Percentiles rank a stretch among this genome's conserved stretches.
These are phyloP conservation scores for Zaprionus gabonicus DNA, from an alignment of 1,140 invertebrate genomes.

Conservation along the genomic window DNA sequence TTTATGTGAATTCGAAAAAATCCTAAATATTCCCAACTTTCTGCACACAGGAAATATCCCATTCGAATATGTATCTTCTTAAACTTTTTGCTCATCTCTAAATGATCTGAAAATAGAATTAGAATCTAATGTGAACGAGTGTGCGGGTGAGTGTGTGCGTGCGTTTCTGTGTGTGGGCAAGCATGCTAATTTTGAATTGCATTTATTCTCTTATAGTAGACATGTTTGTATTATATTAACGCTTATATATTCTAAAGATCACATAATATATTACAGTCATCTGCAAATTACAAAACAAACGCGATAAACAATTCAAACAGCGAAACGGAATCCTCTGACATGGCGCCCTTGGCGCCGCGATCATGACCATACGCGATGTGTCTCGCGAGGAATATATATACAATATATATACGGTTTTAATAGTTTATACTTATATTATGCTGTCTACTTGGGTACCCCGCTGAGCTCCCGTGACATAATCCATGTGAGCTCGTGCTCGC, in stretches of 20 bases:
- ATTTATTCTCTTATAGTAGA: background rate
- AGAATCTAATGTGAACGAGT: slow-evolving; percentile 31
- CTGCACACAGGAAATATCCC: background rate
- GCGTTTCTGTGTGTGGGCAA: background rate
- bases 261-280: slow-evolving; percentile 58
- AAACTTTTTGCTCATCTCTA: slow-evolving; percentile 11
- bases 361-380: slow-evolving; percentile 62
- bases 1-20: too few relatives aligned
- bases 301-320: slow-evolving; percentile 19
- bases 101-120: slow-evolving; percentile 49
- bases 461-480: slow-evolving; percentile 41
- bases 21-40: background rate
- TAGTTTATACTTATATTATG: slow-evolving; percentile 1
- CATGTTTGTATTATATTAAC: background rate
- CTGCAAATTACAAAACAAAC: slow-evolving; percentile 67
- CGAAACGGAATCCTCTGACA: slow-evolving; percentile 41
- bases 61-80: background rate
- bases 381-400: background rate
- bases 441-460: background rate
- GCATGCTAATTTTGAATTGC: slow-evolving; percentile 19
- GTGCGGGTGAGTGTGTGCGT: background rate
- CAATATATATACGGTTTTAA: background rate
- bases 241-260: slow-evolving; percentile 2
- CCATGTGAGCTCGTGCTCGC: slow-evolving; percentile 7
- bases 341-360: slow-evolving; percentile 54